Percentiles rank a stretch among this genome's conserved stretches.
Evolutionary conservation across 2,888 invertebrate species (phyloP).

Genomic region (Mythimna albipuncta): DNA sequence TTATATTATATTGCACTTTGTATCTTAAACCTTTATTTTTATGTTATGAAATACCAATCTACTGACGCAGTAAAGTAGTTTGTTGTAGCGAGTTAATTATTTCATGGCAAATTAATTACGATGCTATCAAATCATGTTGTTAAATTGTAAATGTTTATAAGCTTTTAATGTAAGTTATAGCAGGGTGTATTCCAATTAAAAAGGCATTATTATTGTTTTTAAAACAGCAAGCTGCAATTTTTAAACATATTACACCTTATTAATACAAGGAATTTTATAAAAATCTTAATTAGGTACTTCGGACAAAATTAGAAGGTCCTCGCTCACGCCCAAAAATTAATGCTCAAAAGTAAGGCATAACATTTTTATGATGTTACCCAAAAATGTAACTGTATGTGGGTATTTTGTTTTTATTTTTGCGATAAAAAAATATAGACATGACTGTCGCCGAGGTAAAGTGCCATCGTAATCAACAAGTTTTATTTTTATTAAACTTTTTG

Average conservation of each 20-base stretch:
- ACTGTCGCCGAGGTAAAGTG: constrained; percentile 67
- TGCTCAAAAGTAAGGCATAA: constrained; percentile 61
- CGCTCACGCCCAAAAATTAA: constrained; percentile 61
- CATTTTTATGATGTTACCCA: constrained; percentile 74
- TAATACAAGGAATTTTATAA: not conserved
- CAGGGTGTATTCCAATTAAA: not conserved
- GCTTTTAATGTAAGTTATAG: not conserved
- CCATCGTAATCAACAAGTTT: constrained; percentile 69
- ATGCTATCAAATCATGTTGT: not conserved
- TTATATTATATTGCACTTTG: not conserved
- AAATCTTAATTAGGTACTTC: not conserved
- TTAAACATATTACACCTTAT: not conserved
- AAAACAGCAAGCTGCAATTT: not conserved
- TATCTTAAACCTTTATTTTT: not conserved
- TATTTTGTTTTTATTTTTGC: constrained; percentile 69
- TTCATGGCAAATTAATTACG: not conserved
- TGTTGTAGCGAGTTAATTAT: not conserved
- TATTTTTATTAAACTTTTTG: constrained; percentile 65
- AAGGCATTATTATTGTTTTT: not conserved
- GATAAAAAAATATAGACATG: constrained; percentile 78
- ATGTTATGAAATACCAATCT: not conserved
- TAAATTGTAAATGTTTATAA: not conserved
- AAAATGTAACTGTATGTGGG: constrained; percentile 64
- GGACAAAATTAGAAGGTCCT: constrained; percentile 3
- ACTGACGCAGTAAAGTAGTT: not conserved